phyloP scores from a whole-genome alignment of 2,113 vertebrate genomes.

The Ptilorrhoa leucosticta region DNA sequence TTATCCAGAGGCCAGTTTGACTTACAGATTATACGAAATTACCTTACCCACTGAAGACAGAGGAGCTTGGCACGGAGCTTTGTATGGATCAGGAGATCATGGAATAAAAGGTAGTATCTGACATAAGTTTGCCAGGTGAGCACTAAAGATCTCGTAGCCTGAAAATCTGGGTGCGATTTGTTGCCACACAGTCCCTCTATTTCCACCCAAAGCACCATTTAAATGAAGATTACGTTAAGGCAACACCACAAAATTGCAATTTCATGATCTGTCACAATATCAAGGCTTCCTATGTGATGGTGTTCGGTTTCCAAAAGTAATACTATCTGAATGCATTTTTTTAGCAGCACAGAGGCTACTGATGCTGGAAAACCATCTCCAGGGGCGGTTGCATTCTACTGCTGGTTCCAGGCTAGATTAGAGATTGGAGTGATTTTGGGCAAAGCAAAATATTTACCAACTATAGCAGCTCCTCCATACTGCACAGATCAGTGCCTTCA shows the following conservation, averaged over 20 bases:
- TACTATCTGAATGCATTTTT: neutral
- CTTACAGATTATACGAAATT: neutral
- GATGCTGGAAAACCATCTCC: neutral
- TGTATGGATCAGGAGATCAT: neutral
- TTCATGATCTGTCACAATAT: neutral
- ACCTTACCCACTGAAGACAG: neutral
- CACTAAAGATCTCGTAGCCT: neutral
- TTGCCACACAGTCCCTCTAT: neutral
- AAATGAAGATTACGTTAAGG: neutral
- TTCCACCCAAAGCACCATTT: neutral
- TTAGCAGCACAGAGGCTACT: neutral
- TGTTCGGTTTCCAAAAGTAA: neutral
- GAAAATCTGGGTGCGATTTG: neutral
- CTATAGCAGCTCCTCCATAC: neutral
- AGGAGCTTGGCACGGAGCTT: fast-evolving
- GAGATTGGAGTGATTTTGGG: neutral
- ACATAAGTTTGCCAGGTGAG: neutral
- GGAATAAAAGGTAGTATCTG: neutral
- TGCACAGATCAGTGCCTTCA: neutral
- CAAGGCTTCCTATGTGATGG: neutral
- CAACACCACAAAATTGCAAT: neutral
- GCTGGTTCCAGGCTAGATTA: neutral
- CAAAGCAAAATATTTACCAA: neutral
- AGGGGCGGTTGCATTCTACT: neutral
- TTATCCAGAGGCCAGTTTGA: neutral